Conservation (phyloP, 2,797 vertebrate genomes). For the Rachycentron canadum region DNA sequence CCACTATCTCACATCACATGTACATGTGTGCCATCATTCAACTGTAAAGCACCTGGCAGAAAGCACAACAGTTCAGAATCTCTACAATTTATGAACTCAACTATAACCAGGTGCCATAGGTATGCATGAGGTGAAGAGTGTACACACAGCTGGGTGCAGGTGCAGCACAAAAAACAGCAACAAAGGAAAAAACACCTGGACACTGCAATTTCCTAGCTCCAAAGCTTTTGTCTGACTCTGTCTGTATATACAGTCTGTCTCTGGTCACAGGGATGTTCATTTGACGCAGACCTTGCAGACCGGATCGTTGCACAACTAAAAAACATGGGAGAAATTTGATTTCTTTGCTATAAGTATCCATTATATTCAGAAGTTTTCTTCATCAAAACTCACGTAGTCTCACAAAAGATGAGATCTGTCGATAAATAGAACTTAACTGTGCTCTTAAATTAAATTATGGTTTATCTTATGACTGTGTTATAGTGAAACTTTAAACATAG, state of each 20-base stretch:
- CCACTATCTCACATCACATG: not conserved
- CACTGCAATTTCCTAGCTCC: not conserved
- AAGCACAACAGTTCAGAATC: not conserved
- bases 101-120: not conserved
- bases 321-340: no score
- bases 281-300: not conserved
- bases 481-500: no score
- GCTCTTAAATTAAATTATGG: not conserved
- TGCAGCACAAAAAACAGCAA: not conserved
- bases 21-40: not conserved
- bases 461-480: not conserved
- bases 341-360: no score
- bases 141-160: not conserved
- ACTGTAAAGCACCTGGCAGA: not conserved
- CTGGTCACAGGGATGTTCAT: not conserved
- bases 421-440: no score
- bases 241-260: not conserved
- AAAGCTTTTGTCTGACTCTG: not conserved
- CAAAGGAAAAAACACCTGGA: not conserved
- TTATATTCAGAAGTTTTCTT: no score
- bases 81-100: not conserved
- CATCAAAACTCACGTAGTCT: not conserved
- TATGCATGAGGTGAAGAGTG: not conserved
- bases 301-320: not conserved
- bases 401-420: no score